Conservation (phyloP, 2,797 vertebrate genomes). For the Benthosema pterotum region DNA sequence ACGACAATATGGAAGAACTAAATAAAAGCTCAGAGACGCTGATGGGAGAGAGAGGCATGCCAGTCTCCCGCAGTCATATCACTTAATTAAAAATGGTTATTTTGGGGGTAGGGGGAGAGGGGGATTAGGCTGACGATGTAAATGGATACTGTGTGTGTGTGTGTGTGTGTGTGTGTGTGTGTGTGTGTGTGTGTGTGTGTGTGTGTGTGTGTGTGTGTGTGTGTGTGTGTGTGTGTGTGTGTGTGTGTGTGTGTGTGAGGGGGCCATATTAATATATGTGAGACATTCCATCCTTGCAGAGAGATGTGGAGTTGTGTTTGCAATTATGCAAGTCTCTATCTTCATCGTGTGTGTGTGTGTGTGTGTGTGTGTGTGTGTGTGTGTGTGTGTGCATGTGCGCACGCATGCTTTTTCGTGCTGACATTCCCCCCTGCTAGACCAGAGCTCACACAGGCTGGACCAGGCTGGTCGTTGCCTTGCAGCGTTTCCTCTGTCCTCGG, state of each 20-base stretch:
- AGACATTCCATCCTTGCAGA: conserved; percentile 1
- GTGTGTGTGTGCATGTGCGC: neutral
- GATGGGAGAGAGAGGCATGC: conserved; percentile 51
- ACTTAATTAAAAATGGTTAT: conserved; percentile 63
- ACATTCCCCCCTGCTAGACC: too few relatives aligned
- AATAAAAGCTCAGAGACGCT: conserved; percentile 58
- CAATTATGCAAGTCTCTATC: conserved; percentile 27
- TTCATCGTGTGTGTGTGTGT: too few relatives aligned
- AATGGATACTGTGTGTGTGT: conserved; percentile 12
- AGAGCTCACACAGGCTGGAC: too few relatives aligned
- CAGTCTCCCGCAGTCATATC: conserved; percentile 56
- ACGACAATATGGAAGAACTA: conserved; percentile 62
- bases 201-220: neutral
- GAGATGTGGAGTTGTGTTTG: conserved; percentile 13
- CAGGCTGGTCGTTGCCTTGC: too few relatives aligned
- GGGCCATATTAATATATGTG: neutral
- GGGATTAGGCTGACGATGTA: conserved; percentile 42
- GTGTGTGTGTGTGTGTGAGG: neutral
- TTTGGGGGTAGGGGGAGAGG: conserved; percentile 26
- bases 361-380: conserved; percentile 2
- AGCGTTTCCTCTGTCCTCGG: too few relatives aligned
- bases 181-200: too few relatives aligned
- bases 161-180: neutral
- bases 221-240: too few relatives aligned
- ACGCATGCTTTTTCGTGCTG: too few relatives aligned